Evolutionary conservation across 2,888 invertebrate species (phyloP).

Genomic region (Vesta saturnalis): DNA sequence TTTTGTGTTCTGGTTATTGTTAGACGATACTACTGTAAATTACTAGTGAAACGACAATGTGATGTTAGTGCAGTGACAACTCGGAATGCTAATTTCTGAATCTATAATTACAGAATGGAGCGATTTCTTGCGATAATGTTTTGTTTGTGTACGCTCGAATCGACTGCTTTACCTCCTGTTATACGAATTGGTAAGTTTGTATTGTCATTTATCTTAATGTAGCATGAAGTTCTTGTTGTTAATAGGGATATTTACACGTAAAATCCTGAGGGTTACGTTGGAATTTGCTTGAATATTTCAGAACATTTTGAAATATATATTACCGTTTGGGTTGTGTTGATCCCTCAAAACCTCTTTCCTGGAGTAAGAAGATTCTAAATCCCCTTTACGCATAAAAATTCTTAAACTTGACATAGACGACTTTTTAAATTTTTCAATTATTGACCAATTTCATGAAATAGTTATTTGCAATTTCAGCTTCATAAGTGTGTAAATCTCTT

Average conservation of each 20-base stretch:
- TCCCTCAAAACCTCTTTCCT: neutral
- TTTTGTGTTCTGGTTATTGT: slow-evolving; percentile 47
- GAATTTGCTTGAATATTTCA: neutral
- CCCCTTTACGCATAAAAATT: neutral
- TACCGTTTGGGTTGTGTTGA: neutral
- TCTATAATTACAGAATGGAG: slow-evolving; percentile 46
- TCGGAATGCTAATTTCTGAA: slow-evolving; percentile 47
- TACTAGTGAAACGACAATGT: slow-evolving; percentile 41
- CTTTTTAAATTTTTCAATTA: too few species aligned
- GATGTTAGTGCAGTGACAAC: slow-evolving; percentile 44
- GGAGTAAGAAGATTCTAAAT: neutral
- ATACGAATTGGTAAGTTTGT: slow-evolving; percentile 70
- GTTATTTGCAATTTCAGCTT: too few species aligned
- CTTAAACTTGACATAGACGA: too few species aligned
- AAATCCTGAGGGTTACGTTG: neutral
- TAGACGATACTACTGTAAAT: slow-evolving; percentile 48
- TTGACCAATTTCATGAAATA: too few species aligned
- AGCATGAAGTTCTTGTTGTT: neutral
- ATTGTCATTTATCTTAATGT: neutral
- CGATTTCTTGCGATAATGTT: slow-evolving; percentile 45
- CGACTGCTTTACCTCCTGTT: slow-evolving; percentile 69
- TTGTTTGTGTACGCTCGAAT: slow-evolving; percentile 48
- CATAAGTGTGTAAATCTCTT: too few species aligned
- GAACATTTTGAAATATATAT: neutral
- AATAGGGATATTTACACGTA: neutral